Percentiles rank a stretch among this genome's conserved stretches.
Evolutionary conservation across 1,140 invertebrate species (phyloP).

Genomic region (Dreissena rostriformis): DNA sequence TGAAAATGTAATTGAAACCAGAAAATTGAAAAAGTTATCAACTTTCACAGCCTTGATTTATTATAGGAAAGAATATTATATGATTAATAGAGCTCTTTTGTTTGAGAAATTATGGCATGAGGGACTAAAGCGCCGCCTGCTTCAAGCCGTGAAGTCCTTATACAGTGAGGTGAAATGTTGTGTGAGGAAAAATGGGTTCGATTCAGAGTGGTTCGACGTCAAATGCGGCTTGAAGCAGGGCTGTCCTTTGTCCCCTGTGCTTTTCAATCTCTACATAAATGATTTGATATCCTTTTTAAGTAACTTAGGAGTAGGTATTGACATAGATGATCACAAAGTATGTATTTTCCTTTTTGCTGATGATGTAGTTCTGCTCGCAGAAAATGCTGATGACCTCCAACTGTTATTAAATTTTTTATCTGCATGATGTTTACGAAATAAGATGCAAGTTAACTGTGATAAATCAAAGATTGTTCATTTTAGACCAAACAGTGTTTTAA

Average conservation of each 20-base stretch:
- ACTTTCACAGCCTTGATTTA: slow-evolving; percentile 24
- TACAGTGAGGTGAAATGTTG: background rate
- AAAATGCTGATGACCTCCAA: too few relatives aligned
- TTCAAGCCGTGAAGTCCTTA: slow-evolving; percentile 8
- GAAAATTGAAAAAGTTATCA: slow-evolving; percentile 3
- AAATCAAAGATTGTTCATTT: slow-evolving; percentile 31
- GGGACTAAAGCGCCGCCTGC: background rate
- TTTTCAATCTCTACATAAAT: too few relatives aligned
- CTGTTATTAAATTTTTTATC: too few relatives aligned
- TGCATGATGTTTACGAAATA: too few relatives aligned
- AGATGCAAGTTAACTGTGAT: slow-evolving; percentile 15
- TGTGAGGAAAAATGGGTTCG: slow-evolving; percentile 22
- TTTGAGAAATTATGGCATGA: background rate
- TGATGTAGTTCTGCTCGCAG: too few relatives aligned
- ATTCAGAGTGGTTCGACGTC: slow-evolving; percentile 8
- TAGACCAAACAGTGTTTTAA: slow-evolving; percentile 18
- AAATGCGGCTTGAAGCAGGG: slow-evolving; percentile 8
- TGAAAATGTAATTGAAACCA: slow-evolving; percentile 25
- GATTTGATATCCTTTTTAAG: too few relatives aligned
- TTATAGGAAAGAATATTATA: slow-evolving; percentile 4
- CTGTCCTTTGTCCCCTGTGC: too few relatives aligned
- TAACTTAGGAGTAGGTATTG: too few relatives aligned
- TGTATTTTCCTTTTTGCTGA: too few relatives aligned
- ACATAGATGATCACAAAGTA: too few relatives aligned
- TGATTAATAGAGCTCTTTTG: background rate